These are phyloP conservation scores for Paragorgia papillata DNA, from an alignment of 92 coral and sea anemone genomes.

Conservation along the genomic window DNA sequence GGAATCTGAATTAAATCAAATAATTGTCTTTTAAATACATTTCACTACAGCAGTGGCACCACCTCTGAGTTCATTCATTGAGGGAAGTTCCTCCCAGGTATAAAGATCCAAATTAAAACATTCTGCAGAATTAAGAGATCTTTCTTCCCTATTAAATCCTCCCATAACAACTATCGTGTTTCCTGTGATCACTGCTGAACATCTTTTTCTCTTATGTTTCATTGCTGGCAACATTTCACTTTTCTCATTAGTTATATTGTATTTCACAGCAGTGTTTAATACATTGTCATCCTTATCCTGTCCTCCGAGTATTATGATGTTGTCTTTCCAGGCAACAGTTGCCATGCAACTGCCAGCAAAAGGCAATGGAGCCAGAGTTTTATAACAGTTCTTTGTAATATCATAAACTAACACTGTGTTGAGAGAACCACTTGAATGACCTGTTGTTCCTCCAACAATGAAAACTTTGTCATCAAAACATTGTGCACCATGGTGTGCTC, in stretches of 20 bases:
- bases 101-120: constrained; percentile 43
- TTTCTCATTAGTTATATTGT: constrained; percentile 74
- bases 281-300: background rate
- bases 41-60: background rate
- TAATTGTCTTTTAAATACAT: too few species aligned
- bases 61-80: background rate
- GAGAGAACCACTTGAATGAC: background rate
- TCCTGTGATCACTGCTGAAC: constrained; percentile 67
- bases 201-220: constrained; percentile 81
- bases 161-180: constrained; percentile 74
- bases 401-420: constrained; percentile 17
- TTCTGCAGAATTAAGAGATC: constrained; percentile 73
- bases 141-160: constrained; percentile 75
- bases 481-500: constrained; percentile 8
- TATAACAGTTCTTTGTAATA: constrained; percentile 1
- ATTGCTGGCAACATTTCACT: constrained; percentile 72
- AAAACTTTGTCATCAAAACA: constrained; percentile 11
- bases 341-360: constrained; percentile 23
- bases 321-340: constrained; percentile 16
- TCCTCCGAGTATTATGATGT: constrained; percentile 21
- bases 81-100: constrained; percentile 19
- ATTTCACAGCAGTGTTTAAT: background rate
- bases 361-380: constrained; percentile 5
- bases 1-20: too few species aligned
- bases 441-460: constrained; percentile 13